Evolutionary conservation across 37 sponge, comb jelly and placozoan species (phyloP).

Genomic region (Diacarnus erythraeanus): DNA sequence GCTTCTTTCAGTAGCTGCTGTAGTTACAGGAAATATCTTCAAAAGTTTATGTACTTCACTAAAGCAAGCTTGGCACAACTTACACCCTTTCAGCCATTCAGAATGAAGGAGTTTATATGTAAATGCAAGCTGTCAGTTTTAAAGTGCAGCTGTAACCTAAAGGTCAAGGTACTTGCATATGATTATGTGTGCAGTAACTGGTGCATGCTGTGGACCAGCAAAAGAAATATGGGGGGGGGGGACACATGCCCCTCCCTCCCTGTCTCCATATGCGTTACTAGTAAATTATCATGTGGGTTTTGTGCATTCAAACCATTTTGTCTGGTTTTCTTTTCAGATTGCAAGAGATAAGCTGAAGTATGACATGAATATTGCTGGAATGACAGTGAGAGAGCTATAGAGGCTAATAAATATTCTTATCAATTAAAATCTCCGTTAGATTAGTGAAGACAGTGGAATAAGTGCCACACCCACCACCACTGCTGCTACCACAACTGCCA

Average conservation of each 20-base stretch:
- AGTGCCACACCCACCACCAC: background rate
- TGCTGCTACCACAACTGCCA: background rate
- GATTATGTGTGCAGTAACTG: too few relatives aligned
- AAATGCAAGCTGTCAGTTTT: too few relatives aligned
- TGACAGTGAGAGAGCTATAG: background rate
- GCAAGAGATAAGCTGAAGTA: conserved; percentile 5
- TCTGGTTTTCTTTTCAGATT: background rate
- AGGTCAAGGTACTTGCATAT: too few relatives aligned
- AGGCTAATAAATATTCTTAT: background rate
- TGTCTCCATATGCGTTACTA: background rate
- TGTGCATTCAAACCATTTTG: background rate
- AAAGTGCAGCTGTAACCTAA: too few relatives aligned
- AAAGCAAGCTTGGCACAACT: too few relatives aligned
- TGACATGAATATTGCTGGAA: conserved; percentile 3
- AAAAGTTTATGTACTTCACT: too few relatives aligned
- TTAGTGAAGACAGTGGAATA: background rate
- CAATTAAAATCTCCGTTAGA: background rate
- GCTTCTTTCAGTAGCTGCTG: too few relatives aligned
- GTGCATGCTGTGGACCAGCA: too few relatives aligned
- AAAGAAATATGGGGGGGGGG: too few relatives aligned
- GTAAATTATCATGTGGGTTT: background rate
- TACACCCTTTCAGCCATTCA: too few relatives aligned
- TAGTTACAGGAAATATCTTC: too few relatives aligned
- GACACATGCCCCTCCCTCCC: background rate
- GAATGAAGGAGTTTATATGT: too few relatives aligned